Base-by-base conservation (phyloP, 1,140 invertebrate genomes). In the Nephotettix cincticeps region DNA sequence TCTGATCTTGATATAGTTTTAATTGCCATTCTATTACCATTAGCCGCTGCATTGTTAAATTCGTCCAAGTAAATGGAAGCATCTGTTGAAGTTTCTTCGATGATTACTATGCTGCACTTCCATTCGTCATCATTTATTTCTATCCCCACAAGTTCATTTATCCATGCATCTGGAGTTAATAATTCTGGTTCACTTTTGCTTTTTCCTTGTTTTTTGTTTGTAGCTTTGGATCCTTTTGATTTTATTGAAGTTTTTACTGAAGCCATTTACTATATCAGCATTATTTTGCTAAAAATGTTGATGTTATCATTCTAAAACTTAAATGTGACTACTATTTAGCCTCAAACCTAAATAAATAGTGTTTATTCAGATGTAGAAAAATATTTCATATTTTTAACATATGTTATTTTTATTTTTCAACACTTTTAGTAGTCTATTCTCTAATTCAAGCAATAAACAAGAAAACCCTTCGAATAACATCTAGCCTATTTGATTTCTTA, bases 1-100 rank as follows among this genome's bases (percentile, higher is more conserved):
- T 84, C 81, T 17, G 79, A 80, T 75, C 80, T 81, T 54, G 80
- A 79, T 40, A 84, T 82, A 74, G 81, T 82, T 74, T 83, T 83
- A n/a, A 84, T 79, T 0, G 83, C 81, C 79, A 81, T 81, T 72
- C 83, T 73, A 72, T 77, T 78, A 71, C 81, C 81, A 73, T 80
- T 76, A 1, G 78, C 76, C 1, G 81, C 79, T n/a, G 66, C 70
- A 9, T 78, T 69, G 27, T 78, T 77, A 11, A 82, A 78, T 2
- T 77, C 63, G n/a, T 70, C 68, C 19, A 78, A 56, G 47, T 73
- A 78, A 1, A 61, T 61, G 1, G 70, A 29, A 30, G 79, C 76
- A 25, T 73, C 71, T n/a, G 70, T 32, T 13, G 45, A 69, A 11
- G 75, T 76, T 64, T 80, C 78, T 0, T 79, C 74, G 40, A 81